Base-by-base conservation (phyloP, 2,797 vertebrate genomes). In the Sebastes aleutianus region DNA sequence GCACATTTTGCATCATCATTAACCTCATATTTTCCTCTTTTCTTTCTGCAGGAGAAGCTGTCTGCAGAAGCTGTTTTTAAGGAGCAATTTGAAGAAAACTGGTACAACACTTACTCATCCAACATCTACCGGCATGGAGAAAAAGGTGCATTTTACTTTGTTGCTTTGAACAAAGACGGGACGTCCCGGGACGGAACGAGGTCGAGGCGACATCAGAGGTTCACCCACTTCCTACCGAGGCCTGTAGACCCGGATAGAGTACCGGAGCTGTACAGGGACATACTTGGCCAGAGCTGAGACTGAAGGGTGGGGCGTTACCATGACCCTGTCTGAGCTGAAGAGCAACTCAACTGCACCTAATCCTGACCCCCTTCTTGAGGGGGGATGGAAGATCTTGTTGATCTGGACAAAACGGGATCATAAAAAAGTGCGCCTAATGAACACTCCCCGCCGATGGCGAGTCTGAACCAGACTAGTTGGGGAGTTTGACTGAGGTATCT, bases 51-150 rank as follows among this genome's bases (percentile, higher is more conserved):
- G 98, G 98, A 97, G 83, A 99, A 99, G 87, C 93, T 99, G 91
- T 97, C 97, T 22, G 97, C 98, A 58, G 98, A 99, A 89, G 97
- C 97, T 85, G 96, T 99, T 72, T 99, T 99, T 94, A 96, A 95
- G 95, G 98, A 99, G 92, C 97, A 99, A 88, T 99, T 99, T 94
- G 98, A 99, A 93, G 98, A 99, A 94, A 99, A 99, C 94, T 99
- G 98, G 98, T 99, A 99, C 96, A 99, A 99, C 89, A 99, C 98
- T 1, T 99, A 99, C 94, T 98, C 98, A 26, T 99, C 98, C 61
- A 99, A 99, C 92, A 96, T 99, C 47, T 99, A 99, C 89, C 97
- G 98, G 79, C 97, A 99, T 1, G 97, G 96, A 88, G 97, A 99
- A 90, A 97, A 95, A 93, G 98, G 98, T 85, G 94, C 98, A 54